Evolutionary conservation across 2,888 invertebrate genomes (phyloP), one percentile per base, ranked within the genome.

Genomic region (Cosmorhoe ocellata): DNA sequence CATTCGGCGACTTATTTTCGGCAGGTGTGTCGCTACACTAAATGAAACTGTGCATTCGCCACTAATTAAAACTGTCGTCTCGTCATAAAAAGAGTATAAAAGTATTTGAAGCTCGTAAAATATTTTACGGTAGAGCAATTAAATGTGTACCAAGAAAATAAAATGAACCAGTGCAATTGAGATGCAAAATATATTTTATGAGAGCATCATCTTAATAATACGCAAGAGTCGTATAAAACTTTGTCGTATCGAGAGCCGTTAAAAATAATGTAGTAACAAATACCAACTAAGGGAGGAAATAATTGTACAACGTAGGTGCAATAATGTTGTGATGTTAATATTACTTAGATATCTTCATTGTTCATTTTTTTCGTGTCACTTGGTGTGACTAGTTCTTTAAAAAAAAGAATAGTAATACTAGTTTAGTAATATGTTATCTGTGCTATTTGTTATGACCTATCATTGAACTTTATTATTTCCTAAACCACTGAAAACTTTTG

Each of bases 101-200:
- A 44, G 44, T 51, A 61, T 66, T 55, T 61, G 51, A 63, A 59
- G 57, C 59, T 61, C 56, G 51, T 63, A 56, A 58, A 51, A 52
- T 51, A 58, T 61, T 66, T 58, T 61, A 67, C 62, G 58, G 57
- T 55, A 49, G 53, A 55, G 48, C 42, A 46, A 55, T 58, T 53
- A 51, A 60, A 56, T 32, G 3, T 44, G 43, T 10, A 45, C 56
- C 40, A 37, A 45, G 48, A 41, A 31, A 48, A 48, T 36, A 28
- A 39, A 39, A 32, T 27, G 48, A 31, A 42, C 43, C 55, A 40
- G 41, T 33, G 36, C 62, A 56, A 66, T 64, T 67, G 56, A 61
- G 61, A 61, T 59, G 41, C 56, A 44, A 56, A 56, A 55, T 53
- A 51, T 51, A 53, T 52, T 61, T 58, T 53, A 54, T 12, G 24